Conservation (phyloP, 2,888 invertebrate genomes). For the Tridacna crocea region DNA sequence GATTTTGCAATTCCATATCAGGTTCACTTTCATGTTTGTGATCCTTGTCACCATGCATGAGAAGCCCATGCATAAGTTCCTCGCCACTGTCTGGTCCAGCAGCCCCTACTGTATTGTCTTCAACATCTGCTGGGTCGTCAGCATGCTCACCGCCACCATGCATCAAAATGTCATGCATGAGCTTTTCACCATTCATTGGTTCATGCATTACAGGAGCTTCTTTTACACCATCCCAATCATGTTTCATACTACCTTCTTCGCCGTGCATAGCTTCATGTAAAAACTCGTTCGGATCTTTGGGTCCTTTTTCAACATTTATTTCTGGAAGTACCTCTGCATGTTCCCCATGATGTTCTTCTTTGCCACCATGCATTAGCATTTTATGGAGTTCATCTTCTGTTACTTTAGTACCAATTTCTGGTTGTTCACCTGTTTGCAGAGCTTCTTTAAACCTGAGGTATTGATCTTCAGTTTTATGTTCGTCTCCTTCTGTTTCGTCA, state of each 20-base stretch:
- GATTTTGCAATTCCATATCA: neutral
- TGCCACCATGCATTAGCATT: slow-evolving; percentile 73
- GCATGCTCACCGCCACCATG: slow-evolving; percentile 59
- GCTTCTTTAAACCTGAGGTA: slow-evolving; percentile 54
- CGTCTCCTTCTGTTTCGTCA: slow-evolving; percentile 61
- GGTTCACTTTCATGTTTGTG: neutral
- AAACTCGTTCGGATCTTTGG: slow-evolving; percentile 56
- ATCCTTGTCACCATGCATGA: slow-evolving; percentile 65
- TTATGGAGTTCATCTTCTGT: slow-evolving; percentile 72
- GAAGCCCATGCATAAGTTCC: slow-evolving; percentile 59
- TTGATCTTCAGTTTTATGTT: slow-evolving; percentile 65
- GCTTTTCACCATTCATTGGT: slow-evolving; percentile 34
- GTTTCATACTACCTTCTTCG: slow-evolving; percentile 39
- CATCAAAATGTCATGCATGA: slow-evolving; percentile 70
- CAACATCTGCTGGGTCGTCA: slow-evolving; percentile 12
- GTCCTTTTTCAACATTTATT: slow-evolving; percentile 33
- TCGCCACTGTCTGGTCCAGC: slow-evolving; percentile 52
- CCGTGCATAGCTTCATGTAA: slow-evolving; percentile 62
- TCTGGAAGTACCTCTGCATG: slow-evolving; percentile 37
- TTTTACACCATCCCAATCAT: slow-evolving; percentile 36
- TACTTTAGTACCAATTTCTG: slow-evolving; percentile 52
- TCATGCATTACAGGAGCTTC: slow-evolving; percentile 23
- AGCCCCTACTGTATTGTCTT: slow-evolving; percentile 8
- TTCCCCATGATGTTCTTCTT: slow-evolving; percentile 51
- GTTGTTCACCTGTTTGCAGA: slow-evolving; percentile 26